Base-by-base conservation (phyloP, 2,113 vertebrate species). In the Empidonax alnorum region DNA sequence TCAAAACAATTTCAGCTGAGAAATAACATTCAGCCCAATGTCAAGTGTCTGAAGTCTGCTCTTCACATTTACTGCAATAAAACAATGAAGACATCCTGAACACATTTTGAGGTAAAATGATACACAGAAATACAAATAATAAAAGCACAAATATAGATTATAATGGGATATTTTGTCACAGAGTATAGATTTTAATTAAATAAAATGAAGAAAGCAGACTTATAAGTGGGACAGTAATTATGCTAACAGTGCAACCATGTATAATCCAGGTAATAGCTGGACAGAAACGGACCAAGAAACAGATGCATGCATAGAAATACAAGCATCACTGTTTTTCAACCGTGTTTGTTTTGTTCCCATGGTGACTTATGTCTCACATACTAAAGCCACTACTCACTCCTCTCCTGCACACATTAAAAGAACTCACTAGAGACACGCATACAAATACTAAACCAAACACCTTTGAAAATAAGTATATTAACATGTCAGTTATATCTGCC, bases 391-490 rank as follows among this genome's bases (percentile, higher is more conserved):
- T 67, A 18, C 7, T 84, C 33, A 41, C 17, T 79, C 58, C 44
- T 83, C 28, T 89, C 41, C 66, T 59, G 55, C 17, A 55, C 30
- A 41, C 30, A 39, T 55, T 81, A 59, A 81, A 95, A 44, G 4
- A 27, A 31, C 25, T 62, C 20, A 10, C 61, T 76, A 35, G 35
- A 80, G 55, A 37, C 61, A 67, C 18, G 13, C 16, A 69, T 10
- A 67, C 28, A 80, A 63, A 59, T 30, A 75, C 42, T 67, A 73
- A 66, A 47, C 18, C 52, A 63, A 83, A n/a, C 63, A 76, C 71
- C 78, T 95, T 83, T 63, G 52, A 47, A 90, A 93, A 65, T 80
- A 94, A 96, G n/a, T 8, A 41, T 42, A 85, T 85, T 55, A 73
- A 44, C n/a, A 50, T 39, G 42, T 46, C 49, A 69, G 66, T n/a